These are phyloP conservation scores for Chelon labrosus DNA, from an alignment of 2,797 vertebrate genomes.

Conservation along the genomic window DNA sequence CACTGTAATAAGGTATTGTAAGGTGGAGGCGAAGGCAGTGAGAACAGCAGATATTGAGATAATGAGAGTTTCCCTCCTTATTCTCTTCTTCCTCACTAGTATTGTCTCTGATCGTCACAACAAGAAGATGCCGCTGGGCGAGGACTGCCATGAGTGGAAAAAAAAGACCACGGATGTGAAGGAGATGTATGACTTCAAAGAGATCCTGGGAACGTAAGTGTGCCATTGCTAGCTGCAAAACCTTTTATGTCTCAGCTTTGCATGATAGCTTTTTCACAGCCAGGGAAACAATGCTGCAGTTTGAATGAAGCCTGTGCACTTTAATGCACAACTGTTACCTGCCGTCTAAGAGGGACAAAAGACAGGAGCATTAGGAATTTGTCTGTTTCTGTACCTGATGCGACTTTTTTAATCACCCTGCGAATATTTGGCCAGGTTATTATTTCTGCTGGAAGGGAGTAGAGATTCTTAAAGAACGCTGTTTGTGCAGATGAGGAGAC, in stretches of 20 bases:
- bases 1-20: neutral
- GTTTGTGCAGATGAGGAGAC: neutral
- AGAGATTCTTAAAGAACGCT: neutral
- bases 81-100: conserved; percentile 61
- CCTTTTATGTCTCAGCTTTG: conserved; percentile 13
- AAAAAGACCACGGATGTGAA: conserved; percentile 86
- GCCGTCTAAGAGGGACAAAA: conserved; percentile 10
- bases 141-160: conserved; percentile 86
- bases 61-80: conserved; percentile 1
- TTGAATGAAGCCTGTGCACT: conserved; percentile 11
- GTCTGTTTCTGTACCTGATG: conserved; percentile 6
- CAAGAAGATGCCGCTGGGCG: conserved; percentile 87
- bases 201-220: conserved; percentile 88
- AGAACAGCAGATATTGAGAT: neutral
- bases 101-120: conserved; percentile 80
- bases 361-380: conserved; percentile 8
- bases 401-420: neutral
- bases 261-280: conserved; percentile 17
- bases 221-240: conserved; percentile 17
- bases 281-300: neutral
- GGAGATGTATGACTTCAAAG: conserved; percentile 88
- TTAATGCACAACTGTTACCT: neutral
- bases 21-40: neutral
- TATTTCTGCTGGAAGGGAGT: conserved; percentile 4
- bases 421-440: neutral